Percentiles rank a stretch among this genome's conserved stretches.
Evolutionary conservation across 2,797 vertebrate species (phyloP).

Genomic region (Pelodytes ibericus): DNA sequence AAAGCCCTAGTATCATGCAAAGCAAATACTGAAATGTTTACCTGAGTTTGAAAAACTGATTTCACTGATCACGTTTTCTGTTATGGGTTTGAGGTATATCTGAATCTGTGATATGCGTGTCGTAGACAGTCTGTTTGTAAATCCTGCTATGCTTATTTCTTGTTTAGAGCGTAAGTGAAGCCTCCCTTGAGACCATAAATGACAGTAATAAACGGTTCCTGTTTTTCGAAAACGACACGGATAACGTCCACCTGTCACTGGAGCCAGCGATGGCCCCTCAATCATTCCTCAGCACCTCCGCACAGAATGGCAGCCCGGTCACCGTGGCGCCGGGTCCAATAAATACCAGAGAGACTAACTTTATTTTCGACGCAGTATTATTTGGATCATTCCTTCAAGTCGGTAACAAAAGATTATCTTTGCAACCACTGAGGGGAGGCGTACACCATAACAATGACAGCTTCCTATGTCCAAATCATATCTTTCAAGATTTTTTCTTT

Average conservation of each 20-base stretch:
- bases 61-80: too few relatives aligned
- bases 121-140: too few relatives aligned
- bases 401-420: neutral
- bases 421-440: neutral
- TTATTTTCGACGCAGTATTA: neutral
- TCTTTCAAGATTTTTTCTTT: too few relatives aligned
- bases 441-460: too few relatives aligned
- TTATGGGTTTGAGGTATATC: too few relatives aligned
- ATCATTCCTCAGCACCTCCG: neutral
- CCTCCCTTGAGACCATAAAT: neutral
- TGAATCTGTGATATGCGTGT: too few relatives aligned
- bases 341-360: neutral
- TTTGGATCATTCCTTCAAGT: neutral
- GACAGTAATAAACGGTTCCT: neutral
- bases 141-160: conserved; percentile 7
- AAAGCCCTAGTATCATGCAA: too few relatives aligned
- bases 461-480: too few relatives aligned
- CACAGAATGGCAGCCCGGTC: neutral
- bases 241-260: neutral
- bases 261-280: neutral
- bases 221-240: neutral
- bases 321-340: neutral
- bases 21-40: too few relatives aligned
- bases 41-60: too few relatives aligned
- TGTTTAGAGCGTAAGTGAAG: neutral